These are phyloP conservation scores for Aphodius granarius DNA, from an alignment of 2,888 invertebrate genomes.

Conservation along the genomic window DNA sequence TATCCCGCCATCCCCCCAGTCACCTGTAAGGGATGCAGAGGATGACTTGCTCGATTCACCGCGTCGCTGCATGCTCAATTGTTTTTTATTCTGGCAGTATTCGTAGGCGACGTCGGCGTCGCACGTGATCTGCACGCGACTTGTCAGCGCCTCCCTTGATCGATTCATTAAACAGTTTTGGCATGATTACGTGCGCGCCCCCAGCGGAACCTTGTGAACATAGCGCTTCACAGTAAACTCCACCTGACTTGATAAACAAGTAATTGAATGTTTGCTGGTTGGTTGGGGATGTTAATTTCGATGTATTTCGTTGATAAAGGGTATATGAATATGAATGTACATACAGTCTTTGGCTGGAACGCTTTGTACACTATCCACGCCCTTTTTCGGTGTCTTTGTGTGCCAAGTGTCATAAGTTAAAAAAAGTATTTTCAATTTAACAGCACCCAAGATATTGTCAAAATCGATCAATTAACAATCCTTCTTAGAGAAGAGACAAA, in stretches of 20 bases:
- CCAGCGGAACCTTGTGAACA: neutral
- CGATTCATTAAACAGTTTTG: constrained; percentile 28
- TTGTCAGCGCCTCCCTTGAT: constrained; percentile 34
- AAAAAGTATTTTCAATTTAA: too few species aligned
- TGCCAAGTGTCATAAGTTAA: too few species aligned
- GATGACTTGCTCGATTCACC: constrained; percentile 5
- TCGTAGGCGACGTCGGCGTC: constrained; percentile 32
- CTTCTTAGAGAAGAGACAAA: too few species aligned
- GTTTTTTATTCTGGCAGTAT: constrained; percentile 19
- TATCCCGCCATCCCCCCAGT: neutral
- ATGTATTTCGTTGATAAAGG: neutral
- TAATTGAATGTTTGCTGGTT: neutral
- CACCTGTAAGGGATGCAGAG: neutral
- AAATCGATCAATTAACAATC: too few species aligned
- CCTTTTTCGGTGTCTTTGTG: too few species aligned
- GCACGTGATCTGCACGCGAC: constrained; percentile 39
- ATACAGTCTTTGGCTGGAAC: too few species aligned
- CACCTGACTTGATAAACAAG: neutral
- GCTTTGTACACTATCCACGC: too few species aligned
- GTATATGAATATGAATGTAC: too few species aligned
- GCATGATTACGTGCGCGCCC: neutral
- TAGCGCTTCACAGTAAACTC: neutral
- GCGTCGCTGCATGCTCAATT: neutral
- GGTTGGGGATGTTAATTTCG: neutral
- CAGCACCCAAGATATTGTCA: too few species aligned